These are phyloP conservation scores for Neotoma lepida DNA, from an alignment of 2,113 vertebrate genomes.

Conservation along the genomic window DNA sequence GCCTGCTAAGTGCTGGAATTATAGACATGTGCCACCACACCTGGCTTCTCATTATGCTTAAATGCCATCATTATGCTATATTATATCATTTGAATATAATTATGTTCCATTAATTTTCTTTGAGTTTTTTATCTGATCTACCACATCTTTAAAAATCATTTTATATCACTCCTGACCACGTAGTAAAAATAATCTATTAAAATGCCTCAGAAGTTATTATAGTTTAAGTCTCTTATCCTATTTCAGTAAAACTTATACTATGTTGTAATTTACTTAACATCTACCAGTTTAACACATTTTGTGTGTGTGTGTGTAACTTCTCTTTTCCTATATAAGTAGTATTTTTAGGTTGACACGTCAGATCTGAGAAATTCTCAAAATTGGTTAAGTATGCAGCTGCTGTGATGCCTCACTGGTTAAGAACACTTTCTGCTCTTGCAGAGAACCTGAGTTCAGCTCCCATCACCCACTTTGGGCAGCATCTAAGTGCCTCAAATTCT, in stretches of 20 bases:
- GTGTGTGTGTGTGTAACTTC: background rate
- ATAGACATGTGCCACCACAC: background rate
- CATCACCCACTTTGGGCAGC: too few relatives aligned
- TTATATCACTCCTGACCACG: background rate
- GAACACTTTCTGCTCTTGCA: background rate
- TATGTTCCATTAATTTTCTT: conserved; percentile 2
- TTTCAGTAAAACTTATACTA: conserved; percentile 1
- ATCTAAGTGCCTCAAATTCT: background rate
- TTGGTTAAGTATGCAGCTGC: too few relatives aligned
- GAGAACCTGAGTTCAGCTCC: background rate
- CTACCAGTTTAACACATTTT: background rate
- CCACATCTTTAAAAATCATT: background rate
- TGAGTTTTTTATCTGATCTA: background rate
- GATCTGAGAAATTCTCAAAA: conserved; percentile 16
- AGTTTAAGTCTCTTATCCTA: background rate
- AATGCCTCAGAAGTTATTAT: background rate
- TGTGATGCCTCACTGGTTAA: background rate
- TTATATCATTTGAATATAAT: background rate
- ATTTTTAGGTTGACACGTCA: background rate
- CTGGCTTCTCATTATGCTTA: background rate
- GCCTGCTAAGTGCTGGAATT: background rate
- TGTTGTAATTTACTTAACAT: conserved; percentile 2
- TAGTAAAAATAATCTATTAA: background rate
- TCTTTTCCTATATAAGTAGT: background rate
- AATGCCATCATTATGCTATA: background rate